phyloP scores from a whole-genome alignment of 2,113 vertebrate genomes.

The Microtus oregoni region DNA sequence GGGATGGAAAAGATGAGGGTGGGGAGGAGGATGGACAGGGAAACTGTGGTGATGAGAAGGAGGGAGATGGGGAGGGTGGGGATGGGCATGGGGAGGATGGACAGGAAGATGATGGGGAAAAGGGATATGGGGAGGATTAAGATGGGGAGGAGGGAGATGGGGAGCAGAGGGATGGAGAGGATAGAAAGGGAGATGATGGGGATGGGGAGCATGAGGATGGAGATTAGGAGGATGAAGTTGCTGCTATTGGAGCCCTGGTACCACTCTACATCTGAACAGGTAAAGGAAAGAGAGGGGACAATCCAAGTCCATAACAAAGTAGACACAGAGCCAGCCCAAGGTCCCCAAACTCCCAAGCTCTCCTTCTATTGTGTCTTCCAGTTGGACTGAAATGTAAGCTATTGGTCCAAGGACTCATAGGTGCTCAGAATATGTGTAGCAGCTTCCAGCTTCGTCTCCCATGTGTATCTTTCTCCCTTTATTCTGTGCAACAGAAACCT shows the following conservation, averaged over 20 bases:
- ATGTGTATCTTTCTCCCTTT: not conserved
- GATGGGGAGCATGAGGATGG: not conserved
- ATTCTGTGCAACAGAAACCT: not conserved
- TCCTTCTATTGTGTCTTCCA: too few relatives aligned
- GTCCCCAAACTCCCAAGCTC: too few relatives aligned
- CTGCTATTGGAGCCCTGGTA: not conserved
- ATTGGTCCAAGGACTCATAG: not conserved
- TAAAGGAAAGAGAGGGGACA: not conserved
- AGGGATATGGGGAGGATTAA: not conserved
- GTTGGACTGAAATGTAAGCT: not conserved
- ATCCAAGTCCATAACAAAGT: not conserved
- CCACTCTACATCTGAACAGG: not conserved
- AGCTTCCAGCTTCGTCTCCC: not conserved
- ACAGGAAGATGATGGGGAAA: not conserved
- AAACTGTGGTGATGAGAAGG: too few relatives aligned
- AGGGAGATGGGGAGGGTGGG: not conserved
- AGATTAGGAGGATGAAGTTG: not conserved
- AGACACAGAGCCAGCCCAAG: not conserved
- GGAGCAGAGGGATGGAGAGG: not conserved
- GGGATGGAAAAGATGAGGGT: not conserved
- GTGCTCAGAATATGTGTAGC: not conserved
- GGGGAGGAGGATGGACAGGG: not conserved
- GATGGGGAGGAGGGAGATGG: not conserved
- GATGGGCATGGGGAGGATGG: not conserved
- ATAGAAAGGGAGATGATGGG: not conserved